These are phyloP conservation scores for Bos indicus DNA, from an alignment of 2,113 vertebrate species.

Conservation along the genomic window DNA sequence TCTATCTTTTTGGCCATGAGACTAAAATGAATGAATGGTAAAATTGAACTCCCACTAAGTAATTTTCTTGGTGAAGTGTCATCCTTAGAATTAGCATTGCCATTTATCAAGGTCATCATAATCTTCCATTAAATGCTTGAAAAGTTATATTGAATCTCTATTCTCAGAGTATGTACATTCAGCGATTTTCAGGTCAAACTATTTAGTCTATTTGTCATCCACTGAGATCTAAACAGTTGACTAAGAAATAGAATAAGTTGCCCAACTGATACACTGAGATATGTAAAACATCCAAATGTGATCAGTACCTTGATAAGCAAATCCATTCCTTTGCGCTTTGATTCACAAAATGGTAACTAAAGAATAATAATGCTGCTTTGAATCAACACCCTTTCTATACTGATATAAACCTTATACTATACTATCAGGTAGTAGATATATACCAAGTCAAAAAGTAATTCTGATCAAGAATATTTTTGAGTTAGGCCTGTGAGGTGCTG, in stretches of 20 bases:
- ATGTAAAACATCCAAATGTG: neutral
- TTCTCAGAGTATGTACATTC: neutral
- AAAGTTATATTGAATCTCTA: neutral
- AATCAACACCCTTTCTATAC: neutral
- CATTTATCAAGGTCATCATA: neutral
- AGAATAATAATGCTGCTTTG: neutral
- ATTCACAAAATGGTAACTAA: neutral
- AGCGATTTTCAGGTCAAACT: neutral
- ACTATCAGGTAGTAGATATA: neutral
- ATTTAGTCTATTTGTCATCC: neutral
- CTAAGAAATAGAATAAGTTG: neutral
- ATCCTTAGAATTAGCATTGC: neutral
- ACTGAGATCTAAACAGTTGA: neutral
- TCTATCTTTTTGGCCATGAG: neutral
- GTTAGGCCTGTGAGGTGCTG: neutral
- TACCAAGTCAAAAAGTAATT: slow-evolving; percentile 12
- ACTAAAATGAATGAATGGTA: neutral
- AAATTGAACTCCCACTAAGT: neutral
- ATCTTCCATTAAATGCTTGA: neutral
- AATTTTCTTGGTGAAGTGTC: neutral
- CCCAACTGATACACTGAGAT: neutral
- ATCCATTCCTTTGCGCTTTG: neutral
- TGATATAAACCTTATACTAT: neutral
- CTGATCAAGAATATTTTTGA: neutral
- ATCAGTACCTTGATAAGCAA: neutral